Conservation (phyloP, 2,888 invertebrate genomes). For the Odiellus spinosus region DNA sequence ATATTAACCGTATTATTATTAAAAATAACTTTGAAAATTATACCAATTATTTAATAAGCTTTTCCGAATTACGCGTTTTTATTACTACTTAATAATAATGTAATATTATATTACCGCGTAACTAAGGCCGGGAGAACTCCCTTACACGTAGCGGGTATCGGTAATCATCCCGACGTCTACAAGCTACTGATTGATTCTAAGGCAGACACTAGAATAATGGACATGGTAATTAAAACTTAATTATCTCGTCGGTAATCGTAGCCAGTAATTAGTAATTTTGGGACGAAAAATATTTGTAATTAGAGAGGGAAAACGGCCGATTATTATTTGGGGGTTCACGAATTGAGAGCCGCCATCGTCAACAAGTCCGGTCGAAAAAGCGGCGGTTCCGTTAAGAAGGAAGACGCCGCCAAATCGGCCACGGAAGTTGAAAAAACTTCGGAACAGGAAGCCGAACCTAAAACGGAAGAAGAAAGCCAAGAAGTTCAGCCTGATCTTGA, state of each 20-base stretch:
- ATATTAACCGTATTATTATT: not conserved
- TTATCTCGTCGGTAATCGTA: not conserved
- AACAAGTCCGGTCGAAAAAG: not conserved
- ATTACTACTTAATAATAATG: too few relatives aligned
- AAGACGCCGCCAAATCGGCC: not conserved
- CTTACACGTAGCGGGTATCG: constrained; percentile 19
- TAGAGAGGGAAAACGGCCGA: constrained; percentile 20
- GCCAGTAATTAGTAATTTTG: not conserved
- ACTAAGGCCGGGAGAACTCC: constrained; percentile 18
- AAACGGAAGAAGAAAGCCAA: not conserved
- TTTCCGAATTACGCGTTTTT: too few relatives aligned
- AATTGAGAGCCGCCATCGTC: not conserved
- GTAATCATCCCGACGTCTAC: constrained; percentile 19
- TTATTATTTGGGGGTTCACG: constrained; percentile 14
- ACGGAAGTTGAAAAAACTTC: not conserved
- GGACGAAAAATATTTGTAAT: too few relatives aligned
- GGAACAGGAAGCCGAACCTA: not conserved
- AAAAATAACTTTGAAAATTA: too few relatives aligned
- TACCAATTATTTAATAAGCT: too few relatives aligned
- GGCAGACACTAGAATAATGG: constrained; percentile 19
- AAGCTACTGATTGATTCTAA: constrained; percentile 16
- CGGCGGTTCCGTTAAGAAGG: too few relatives aligned
- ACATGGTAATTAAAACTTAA: constrained; percentile 11
- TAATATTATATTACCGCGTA: not conserved
- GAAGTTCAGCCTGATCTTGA: not conserved